A percentile compares a stretch with the other conserved stretches of the same genome.
phyloP scores from a whole-genome alignment of 2,797 vertebrate species.

The Cuniculus paca region DNA sequence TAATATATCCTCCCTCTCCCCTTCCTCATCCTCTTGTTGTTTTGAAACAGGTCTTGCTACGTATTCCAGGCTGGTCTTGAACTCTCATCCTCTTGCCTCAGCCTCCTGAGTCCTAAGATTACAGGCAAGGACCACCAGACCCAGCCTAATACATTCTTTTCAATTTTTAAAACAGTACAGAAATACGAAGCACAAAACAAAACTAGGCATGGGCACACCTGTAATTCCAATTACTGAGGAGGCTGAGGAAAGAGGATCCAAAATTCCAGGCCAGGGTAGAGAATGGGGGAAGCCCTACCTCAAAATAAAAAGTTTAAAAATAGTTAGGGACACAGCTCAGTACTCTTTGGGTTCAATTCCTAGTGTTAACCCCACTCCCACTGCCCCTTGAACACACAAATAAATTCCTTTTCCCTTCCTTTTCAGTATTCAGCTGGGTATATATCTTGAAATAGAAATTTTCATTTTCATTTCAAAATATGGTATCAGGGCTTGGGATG shows the following conservation, averaged over 20 bases:
- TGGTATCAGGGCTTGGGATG: background rate
- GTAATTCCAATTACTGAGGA: background rate
- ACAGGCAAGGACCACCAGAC: background rate
- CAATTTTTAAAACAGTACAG: slow-evolving; percentile 53
- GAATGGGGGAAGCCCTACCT: background rate
- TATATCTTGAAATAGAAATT: background rate
- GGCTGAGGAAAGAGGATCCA: background rate
- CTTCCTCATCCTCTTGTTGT: background rate
- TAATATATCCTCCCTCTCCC: background rate
- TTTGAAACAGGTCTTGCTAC: background rate
- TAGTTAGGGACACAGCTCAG: background rate
- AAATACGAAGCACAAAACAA: slow-evolving; percentile 47
- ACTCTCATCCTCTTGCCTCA: background rate
- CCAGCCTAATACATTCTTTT: slow-evolving; percentile 3
- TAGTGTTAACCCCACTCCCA: background rate
- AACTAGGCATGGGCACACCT: background rate
- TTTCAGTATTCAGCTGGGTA: slow-evolving; percentile 1
- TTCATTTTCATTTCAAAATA: slow-evolving; percentile 24
- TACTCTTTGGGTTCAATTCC: background rate
- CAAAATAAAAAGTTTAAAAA: background rate
- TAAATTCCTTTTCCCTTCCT: background rate
- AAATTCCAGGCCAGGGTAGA: background rate
- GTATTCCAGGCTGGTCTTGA: background rate
- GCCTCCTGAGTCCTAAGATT: background rate
- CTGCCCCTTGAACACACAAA: background rate